These are phyloP conservation scores for Delphinus delphis DNA, from an alignment of 2,113 vertebrate genomes.

Conservation along the genomic window DNA sequence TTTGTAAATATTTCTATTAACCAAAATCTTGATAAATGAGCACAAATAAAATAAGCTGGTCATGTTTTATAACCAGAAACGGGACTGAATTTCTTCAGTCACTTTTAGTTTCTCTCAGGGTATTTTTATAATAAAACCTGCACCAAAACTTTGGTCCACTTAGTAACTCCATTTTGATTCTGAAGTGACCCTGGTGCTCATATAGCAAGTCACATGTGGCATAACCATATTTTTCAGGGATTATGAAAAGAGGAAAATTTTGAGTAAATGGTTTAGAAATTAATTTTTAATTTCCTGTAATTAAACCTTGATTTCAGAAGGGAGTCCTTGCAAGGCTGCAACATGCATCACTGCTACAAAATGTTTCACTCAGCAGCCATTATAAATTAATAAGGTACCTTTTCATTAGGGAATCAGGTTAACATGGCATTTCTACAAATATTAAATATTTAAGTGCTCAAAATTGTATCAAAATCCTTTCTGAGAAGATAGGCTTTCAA, in stretches of 20 bases:
- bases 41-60: constrained; percentile 6
- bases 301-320: constrained; percentile 52
- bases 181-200: constrained; percentile 14
- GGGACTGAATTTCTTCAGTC: not conserved
- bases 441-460: constrained; percentile 14
- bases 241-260: constrained; percentile 27
- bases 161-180: constrained; percentile 2
- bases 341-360: not conserved
- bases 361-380: constrained; percentile 10
- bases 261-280: constrained; percentile 55
- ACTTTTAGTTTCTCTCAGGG: not conserved
- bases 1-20: constrained; percentile 18
- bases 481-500: not conserved
- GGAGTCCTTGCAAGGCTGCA: not conserved
- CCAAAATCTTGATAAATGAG: constrained; percentile 27
- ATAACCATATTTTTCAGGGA: constrained; percentile 35
- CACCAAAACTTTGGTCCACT: not conserved
- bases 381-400: constrained; percentile 52
- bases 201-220: not conserved
- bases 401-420: constrained; percentile 8
- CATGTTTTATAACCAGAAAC: not conserved
- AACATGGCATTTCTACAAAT: constrained; percentile 10
- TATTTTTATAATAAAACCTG: constrained; percentile 13
- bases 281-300: constrained; percentile 51
- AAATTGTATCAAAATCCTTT: constrained; percentile 23